Conservation (phyloP, 2,888 invertebrate species). For the Gastrophysa polygoni region DNA sequence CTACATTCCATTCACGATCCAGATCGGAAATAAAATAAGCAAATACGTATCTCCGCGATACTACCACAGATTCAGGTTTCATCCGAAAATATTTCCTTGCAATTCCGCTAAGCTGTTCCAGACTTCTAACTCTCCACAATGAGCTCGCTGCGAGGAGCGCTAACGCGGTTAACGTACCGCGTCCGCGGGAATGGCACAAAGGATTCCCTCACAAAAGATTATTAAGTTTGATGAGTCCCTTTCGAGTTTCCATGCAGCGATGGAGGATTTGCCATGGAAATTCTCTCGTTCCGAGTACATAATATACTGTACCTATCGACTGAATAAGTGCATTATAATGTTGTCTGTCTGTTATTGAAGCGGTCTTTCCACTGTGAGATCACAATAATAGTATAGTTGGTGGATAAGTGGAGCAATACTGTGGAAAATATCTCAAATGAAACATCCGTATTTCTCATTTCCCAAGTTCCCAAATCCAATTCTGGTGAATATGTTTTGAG, state of each 20-base stretch:
- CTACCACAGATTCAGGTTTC: conserved; percentile 30
- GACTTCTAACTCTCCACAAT: conserved; percentile 43
- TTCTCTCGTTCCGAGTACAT: conserved; percentile 2
- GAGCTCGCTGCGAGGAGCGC: conserved; percentile 32
- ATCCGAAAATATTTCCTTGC: conserved; percentile 43
- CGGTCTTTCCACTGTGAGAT: no score
- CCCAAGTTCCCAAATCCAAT: no score
- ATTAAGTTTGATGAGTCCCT: conserved; percentile 57
- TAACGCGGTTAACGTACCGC: conserved; percentile 34
- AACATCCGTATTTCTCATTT: no score
- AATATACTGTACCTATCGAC: no score
- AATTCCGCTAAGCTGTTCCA: conserved; percentile 46
- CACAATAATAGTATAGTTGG: no score
- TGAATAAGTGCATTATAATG: not conserved
- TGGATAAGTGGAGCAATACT: no score
- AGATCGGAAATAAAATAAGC: conserved; percentile 34
- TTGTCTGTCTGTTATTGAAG: no score
- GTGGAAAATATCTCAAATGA: no score
- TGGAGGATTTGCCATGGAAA: conserved; percentile 14
- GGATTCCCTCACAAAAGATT: conserved; percentile 58
- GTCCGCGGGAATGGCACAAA: conserved; percentile 49
- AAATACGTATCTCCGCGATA: conserved; percentile 30
- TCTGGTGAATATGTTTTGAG: no score
- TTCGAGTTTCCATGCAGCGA: no score
- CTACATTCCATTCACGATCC: conserved; percentile 17